These are phyloP conservation scores for Bubalus kerabau DNA, from an alignment of 2,113 vertebrate species.

Conservation along the genomic window DNA sequence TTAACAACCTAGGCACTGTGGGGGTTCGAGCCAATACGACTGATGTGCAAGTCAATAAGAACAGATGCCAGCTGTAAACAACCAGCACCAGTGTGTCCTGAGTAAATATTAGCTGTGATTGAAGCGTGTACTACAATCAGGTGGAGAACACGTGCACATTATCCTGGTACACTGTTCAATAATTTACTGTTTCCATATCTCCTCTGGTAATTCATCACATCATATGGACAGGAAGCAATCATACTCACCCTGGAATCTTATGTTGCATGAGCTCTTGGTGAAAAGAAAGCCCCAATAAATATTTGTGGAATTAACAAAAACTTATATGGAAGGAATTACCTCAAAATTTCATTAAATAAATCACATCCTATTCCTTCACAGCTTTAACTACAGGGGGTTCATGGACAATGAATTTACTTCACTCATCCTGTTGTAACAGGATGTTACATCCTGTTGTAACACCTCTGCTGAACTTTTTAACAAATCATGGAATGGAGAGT, in stretches of 20 bases:
- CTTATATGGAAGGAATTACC: not conserved
- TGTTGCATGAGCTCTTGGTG: not conserved
- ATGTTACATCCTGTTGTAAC: no score
- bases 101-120: not conserved
- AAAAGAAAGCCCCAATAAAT: not conserved
- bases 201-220: not conserved
- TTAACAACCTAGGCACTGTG: not conserved
- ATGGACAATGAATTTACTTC: conserved; percentile 63
- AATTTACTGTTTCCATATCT: not conserved
- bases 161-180: not conserved
- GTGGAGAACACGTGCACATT: not conserved
- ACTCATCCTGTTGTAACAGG: conserved; percentile 57
- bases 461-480: conserved; percentile 44
- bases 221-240: not conserved
- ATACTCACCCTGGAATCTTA: not conserved
- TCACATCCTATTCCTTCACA: conserved; percentile 38
- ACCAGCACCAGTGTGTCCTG: not conserved
- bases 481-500: conserved; percentile 44
- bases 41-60: not conserved
- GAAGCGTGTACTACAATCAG: not conserved
- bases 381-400: not conserved
- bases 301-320: conserved; percentile 21
- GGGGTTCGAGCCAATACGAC: not conserved
- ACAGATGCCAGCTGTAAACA: not conserved
- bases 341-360: not conserved